Evolutionary conservation across 2,888 invertebrate genomes (phyloP), one percentile per base, ranked within the genome.

Genomic region (Caenorhabditis sp.): DNA sequence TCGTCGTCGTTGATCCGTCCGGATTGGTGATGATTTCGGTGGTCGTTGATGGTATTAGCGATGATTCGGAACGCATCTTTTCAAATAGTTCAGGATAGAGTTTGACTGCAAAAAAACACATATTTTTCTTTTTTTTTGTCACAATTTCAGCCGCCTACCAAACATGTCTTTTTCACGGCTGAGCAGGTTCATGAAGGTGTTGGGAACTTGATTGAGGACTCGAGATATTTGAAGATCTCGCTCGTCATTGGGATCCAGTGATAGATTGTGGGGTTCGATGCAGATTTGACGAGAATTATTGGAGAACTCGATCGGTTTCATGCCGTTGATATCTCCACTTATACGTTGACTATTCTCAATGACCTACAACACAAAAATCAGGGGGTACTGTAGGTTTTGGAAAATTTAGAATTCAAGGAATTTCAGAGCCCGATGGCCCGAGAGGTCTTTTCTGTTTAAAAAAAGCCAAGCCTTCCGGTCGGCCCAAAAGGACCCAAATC

Each of bases 31-130:
- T 78, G 17, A 81, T 74, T 64, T 86, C 85, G 37, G 80, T 80
- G 14, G 66, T 76, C 5, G 77, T 77, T 0, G 72, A 69, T 10
- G 78, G 78, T 36, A 79, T 74, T 59, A 74, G 50, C 21, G 73
- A 78, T 8, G 75, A 75, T 49, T 83, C 76, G 0, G 83, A 76
- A 36, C 84, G 69, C 79, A 86, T 79, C 23, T 84, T 81, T 12
- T 82, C 66, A 63, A 86, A 86, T 24, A 85, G 70, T 58, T 85
- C 86, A 36, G 86, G 86, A 68, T 84, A 86, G 59, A 79, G 76
- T 67, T 83, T 79, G 37, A 86, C 76, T 59, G 80, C 67, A 76
- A 68, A 31, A 36, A n/a, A n/a, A n/a, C n/a, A 31, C 19, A 14
- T 21, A 5, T 36, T 36, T 3, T 43, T 12, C 24, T 19, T 58